Percentiles rank a stretch among this genome's conserved stretches.
Conservation (phyloP, 2,888 invertebrate species). For the Lydus trimaculatus region DNA sequence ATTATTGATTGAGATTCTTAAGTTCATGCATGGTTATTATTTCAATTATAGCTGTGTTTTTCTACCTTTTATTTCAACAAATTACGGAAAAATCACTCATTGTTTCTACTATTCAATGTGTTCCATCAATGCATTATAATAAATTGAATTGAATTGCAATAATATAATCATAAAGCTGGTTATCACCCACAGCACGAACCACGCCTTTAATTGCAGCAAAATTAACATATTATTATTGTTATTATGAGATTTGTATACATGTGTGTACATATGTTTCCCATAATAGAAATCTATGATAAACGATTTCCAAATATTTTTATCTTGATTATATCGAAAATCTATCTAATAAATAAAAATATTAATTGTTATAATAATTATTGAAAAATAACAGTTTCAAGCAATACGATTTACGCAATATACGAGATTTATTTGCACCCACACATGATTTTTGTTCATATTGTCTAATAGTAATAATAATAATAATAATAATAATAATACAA, state of each 20-base stretch:
- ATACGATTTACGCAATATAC: constrained; percentile 4
- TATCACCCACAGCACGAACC: constrained; percentile 28
- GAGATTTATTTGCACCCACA: constrained; percentile 6
- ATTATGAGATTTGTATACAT: not conserved
- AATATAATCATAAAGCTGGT: constrained; percentile 9
- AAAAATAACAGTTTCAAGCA: not conserved
- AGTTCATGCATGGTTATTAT: not conserved
- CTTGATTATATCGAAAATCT: not conserved
- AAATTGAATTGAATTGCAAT: constrained; percentile 13
- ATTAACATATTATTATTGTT: constrained; percentile 27
- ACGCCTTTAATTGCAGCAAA: constrained; percentile 29
- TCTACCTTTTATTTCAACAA: not conserved
- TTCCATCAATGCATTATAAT: constrained; percentile 3
- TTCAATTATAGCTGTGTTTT: not conserved
- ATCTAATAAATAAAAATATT: not conserved
- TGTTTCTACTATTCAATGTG: not conserved
- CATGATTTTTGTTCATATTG: not conserved
- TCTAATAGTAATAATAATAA: not conserved
- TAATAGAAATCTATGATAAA: not conserved
- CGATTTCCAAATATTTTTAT: not conserved
- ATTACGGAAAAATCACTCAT: not conserved
- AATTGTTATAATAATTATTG: not conserved
- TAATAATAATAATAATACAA: not conserved
- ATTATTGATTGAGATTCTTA: not conserved
- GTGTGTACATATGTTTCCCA: not conserved